phyloP scores from a whole-genome alignment of 2,797 vertebrate species.

The Falco peregrinus region DNA sequence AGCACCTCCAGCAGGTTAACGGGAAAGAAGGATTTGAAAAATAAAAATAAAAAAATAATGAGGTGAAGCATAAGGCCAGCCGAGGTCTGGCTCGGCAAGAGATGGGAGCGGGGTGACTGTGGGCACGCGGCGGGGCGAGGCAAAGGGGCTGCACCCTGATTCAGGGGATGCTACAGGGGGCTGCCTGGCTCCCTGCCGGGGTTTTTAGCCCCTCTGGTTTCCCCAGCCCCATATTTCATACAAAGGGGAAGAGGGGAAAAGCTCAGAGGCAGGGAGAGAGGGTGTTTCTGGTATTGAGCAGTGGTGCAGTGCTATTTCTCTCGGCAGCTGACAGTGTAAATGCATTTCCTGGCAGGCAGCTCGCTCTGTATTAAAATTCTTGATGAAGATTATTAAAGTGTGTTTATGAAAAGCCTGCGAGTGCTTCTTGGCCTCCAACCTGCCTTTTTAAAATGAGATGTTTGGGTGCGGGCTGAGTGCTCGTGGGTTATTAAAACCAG shows the following conservation, averaged over 20 bases:
- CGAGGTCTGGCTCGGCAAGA: background rate
- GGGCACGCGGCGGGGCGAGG: rapidly evolving
- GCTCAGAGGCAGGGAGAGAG: background rate
- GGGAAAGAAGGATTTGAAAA: background rate
- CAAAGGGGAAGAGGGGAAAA: background rate
- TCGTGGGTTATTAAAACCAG: background rate
- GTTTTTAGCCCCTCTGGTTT: background rate
- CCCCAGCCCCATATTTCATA: background rate
- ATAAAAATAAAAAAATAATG: no score
- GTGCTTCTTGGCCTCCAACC: constrained; percentile 38
- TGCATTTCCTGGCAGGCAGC: constrained; percentile 66
- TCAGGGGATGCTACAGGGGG: background rate
- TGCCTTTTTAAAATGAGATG: background rate
- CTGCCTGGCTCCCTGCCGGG: background rate
- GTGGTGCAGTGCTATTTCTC: background rate
- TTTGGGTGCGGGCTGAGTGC: background rate
- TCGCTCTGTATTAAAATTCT: constrained; percentile 61
- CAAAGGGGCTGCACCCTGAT: background rate
- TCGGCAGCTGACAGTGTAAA: constrained; percentile 52
- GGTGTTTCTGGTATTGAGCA: constrained; percentile 57
- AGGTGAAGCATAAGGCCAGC: background rate
- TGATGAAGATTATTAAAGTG: constrained; percentile 58
- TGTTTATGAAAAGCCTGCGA: constrained; percentile 65
- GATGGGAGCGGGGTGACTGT: background rate
- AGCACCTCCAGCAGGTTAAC: background rate